These are phyloP conservation scores for Himalopsyche anomala DNA, from an alignment of 2,888 invertebrate species.

Conservation along the genomic window DNA sequence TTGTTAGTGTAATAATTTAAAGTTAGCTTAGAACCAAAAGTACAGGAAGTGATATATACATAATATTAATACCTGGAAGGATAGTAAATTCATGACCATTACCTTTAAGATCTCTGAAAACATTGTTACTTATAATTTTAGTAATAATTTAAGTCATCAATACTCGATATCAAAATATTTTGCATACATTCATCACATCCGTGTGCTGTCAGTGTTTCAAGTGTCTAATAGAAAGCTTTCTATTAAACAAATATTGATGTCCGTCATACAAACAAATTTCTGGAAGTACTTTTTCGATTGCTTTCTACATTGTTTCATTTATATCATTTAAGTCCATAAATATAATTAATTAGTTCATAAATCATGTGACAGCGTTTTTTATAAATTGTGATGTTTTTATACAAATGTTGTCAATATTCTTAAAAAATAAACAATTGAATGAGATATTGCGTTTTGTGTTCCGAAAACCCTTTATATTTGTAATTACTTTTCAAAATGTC, in stretches of 20 bases:
- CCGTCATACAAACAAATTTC: too few relatives aligned
- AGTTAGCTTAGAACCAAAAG: constrained; percentile 24
- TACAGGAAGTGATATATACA: constrained; percentile 24
- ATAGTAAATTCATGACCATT: constrained; percentile 29
- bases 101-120: constrained; percentile 31
- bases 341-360: constrained; percentile 7
- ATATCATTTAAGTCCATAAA: not conserved
- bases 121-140: constrained; percentile 3
- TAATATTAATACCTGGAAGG: not conserved
- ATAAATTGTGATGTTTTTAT: constrained; percentile 41
- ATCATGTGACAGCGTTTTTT: not conserved
- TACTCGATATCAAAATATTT: too few relatives aligned
- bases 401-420: constrained; percentile 31
- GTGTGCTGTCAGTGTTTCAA: too few relatives aligned
- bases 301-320: not conserved
- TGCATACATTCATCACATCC: too few relatives aligned
- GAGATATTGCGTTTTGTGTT: not conserved
- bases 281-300: not conserved
- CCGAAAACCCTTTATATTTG: too few relatives aligned
- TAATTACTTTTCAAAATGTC: too few relatives aligned
- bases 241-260: too few relatives aligned
- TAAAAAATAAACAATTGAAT: constrained; percentile 32
- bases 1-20: not conserved
- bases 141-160: not conserved
- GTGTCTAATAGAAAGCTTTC: too few relatives aligned